These are phyloP conservation scores for Deroplatys truncata DNA, from an alignment of 2,888 invertebrate genomes.

Conservation along the genomic window DNA sequence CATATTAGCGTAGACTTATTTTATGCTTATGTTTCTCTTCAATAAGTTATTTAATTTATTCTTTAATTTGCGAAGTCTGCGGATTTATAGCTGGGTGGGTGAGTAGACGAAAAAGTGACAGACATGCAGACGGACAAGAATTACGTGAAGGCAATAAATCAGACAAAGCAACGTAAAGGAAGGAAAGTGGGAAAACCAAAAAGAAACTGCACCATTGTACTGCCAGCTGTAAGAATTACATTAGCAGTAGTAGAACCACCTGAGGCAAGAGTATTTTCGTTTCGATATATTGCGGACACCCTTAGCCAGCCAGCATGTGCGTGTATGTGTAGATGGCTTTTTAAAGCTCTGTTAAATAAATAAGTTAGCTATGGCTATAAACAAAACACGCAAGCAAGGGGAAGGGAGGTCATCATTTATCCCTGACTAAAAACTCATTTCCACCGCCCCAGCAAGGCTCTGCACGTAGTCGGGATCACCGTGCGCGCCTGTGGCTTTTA, in stretches of 20 bases:
- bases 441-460: not conserved
- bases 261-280: not conserved
- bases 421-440: slow-evolving; percentile 20
- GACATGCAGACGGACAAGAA: too few relatives aligned
- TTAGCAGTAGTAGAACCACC: not conserved
- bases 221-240: not conserved
- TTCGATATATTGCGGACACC: not conserved
- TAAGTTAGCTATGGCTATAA: slow-evolving; percentile 19
- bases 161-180: not conserved
- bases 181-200: not conserved
- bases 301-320: not conserved
- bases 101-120: too few relatives aligned
- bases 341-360: slow-evolving; percentile 23
- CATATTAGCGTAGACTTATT: too few relatives aligned
- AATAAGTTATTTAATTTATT: too few relatives aligned
- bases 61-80: too few relatives aligned
- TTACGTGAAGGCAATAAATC: too few relatives aligned
- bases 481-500: not conserved
- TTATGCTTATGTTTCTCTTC: too few relatives aligned
- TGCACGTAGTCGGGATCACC: not conserved
- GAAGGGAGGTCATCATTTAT: slow-evolving; percentile 15
- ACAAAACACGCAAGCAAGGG: not conserved
- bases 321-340: slow-evolving; percentile 1
- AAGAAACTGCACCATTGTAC: not conserved
- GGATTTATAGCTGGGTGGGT: too few relatives aligned